Percentiles rank a stretch among this genome's conserved stretches.
Evolutionary conservation across 2,113 vertebrate species (phyloP).

Genomic region (Myanophis thanlyinensis): DNA sequence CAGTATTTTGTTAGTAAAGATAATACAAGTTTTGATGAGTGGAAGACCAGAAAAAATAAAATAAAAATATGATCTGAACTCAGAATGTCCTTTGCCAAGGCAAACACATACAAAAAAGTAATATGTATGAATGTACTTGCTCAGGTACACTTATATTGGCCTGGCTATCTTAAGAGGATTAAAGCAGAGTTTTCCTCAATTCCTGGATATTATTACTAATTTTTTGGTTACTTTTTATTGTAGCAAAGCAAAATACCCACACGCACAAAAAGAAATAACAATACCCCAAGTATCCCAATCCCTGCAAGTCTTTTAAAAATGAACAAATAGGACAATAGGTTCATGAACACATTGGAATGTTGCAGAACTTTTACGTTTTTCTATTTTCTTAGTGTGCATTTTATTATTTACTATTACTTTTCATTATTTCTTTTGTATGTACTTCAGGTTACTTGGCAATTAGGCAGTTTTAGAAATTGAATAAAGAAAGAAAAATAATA

Average conservation of each 20-base stretch:
- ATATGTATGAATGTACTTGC: neutral
- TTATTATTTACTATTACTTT: neutral
- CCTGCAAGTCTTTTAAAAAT: neutral
- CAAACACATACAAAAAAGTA: neutral
- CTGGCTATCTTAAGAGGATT: neutral
- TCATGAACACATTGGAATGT: neutral
- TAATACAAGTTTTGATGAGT: conserved; percentile 20
- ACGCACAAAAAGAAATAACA: neutral
- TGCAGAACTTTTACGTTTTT: neutral
- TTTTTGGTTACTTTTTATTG: neutral
- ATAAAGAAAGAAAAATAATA: neutral
- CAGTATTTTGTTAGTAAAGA: conserved; percentile 21
- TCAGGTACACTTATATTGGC: neutral
- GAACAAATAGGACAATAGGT: neutral
- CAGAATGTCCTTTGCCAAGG: neutral
- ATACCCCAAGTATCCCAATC: neutral
- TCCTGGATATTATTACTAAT: neutral
- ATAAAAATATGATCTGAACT: neutral
- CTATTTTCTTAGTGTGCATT: neutral
- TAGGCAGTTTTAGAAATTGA: neutral
- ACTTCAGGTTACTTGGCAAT: neutral
- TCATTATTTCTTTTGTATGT: neutral
- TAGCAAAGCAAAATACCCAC: neutral
- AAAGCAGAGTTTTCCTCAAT: neutral
- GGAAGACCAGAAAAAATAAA: conserved; percentile 6